Percentiles rank a stretch among this genome's conserved stretches.
Evolutionary conservation across 1,140 invertebrate genomes (phyloP).

Genomic region (Phymorhynchus buccinoides): DNA sequence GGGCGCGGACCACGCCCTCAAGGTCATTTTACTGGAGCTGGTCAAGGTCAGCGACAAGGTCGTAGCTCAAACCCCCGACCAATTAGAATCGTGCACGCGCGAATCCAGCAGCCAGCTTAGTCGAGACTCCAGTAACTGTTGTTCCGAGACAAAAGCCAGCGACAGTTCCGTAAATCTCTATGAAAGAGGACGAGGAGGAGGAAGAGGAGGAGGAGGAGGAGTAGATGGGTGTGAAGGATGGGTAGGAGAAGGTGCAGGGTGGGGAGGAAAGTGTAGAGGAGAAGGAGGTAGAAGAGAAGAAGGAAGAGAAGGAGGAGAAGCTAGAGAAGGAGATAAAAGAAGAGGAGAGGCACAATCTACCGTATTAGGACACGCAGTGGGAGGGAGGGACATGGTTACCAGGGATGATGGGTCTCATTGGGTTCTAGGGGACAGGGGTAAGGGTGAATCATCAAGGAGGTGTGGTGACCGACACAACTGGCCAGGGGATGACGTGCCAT

Average conservation of each 20-base stretch:
- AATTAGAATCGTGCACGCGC: too few relatives aligned
- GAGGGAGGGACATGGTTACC: too few relatives aligned
- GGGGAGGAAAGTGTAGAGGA: neutral
- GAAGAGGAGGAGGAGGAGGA: neutral
- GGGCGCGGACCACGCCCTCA: neutral
- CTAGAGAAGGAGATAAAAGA: neutral
- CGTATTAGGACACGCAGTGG: too few relatives aligned
- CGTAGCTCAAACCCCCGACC: constrained; percentile 8
- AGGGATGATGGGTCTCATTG: too few relatives aligned
- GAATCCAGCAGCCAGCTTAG: neutral
- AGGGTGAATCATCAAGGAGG: too few relatives aligned
- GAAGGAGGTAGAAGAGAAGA: neutral
- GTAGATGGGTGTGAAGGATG: neutral
- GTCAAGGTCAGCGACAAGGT: constrained; percentile 34
- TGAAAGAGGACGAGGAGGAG: neutral
- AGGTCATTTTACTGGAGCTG: constrained; percentile 34
- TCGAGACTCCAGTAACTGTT: neutral
- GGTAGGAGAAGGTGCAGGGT: neutral
- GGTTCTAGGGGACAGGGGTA: too few relatives aligned
- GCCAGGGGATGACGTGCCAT: too few relatives aligned
- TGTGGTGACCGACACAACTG: too few relatives aligned
- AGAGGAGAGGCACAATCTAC: neutral
- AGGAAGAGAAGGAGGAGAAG: neutral
- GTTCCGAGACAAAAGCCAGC: neutral
- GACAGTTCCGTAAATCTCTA: neutral